Evolutionary conservation across 1,140 invertebrate genomes (phyloP).

Genomic region (Sweltsa coloradensis): DNA sequence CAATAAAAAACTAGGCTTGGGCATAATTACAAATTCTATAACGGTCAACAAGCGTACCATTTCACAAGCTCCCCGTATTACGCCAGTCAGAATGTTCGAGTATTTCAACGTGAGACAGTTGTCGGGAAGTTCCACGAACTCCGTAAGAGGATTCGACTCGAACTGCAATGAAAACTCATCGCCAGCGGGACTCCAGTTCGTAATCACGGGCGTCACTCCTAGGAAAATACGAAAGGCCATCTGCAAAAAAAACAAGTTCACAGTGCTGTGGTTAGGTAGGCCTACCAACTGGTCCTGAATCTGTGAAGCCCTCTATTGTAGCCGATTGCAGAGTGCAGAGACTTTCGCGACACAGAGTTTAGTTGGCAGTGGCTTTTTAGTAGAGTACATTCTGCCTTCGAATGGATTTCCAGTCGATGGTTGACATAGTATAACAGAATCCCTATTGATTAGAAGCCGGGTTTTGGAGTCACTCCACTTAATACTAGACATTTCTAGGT

Average conservation of each 20-base stretch:
- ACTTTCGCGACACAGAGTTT: conserved; percentile 9
- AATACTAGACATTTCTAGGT: no score
- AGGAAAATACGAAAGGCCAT: conserved; percentile 80
- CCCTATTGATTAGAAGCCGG: no score
- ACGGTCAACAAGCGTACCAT: conserved; percentile 62
- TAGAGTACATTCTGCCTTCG: no score
- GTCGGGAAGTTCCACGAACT: conserved; percentile 97
- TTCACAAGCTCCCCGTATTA: conserved; percentile 87
- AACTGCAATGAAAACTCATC: conserved; percentile 96
- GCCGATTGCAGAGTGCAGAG: neutral
- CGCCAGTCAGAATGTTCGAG: conserved; percentile 88
- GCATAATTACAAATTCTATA: neutral
- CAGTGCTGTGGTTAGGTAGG: conserved; percentile 1
- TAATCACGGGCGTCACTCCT: conserved; percentile 78
- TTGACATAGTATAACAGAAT: no score
- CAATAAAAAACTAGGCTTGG: conserved; percentile 7
- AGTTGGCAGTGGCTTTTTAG: neutral
- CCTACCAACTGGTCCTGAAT: neutral
- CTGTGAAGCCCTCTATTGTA: neutral
- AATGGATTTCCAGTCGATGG: no score
- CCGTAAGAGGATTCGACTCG: conserved; percentile 92
- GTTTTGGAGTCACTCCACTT: no score
- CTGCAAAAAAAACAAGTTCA: conserved; percentile 28
- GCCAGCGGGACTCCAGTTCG: conserved; percentile 84
- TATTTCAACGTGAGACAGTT: conserved; percentile 76